Evolutionary conservation across 2,797 vertebrate genomes (phyloP), one percentile per base, ranked within the genome.

Genomic region (Brachymystax lenok): DNA sequence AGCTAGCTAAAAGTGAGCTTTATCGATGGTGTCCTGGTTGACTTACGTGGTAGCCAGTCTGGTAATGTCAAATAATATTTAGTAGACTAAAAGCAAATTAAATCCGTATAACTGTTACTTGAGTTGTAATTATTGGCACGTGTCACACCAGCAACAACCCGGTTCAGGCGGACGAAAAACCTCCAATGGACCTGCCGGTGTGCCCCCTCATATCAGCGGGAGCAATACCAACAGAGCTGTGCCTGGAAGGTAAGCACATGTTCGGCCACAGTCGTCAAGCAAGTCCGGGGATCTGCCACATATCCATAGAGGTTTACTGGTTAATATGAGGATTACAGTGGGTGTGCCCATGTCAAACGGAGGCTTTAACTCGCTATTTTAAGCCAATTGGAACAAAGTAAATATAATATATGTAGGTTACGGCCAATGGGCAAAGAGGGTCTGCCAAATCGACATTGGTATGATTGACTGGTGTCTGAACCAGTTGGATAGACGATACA

Each of bases 181-280:
- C 21, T 40, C 69, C 3, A 77, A 77, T 73, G 75, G 76, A 33
- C 24, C 70, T 40, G 71, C 64, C 14, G 51, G 28, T 13, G 24
- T 72, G 64, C 61, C 74, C 28, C 19, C 74, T 61, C 40, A 46
- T 33, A 64, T 61, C 61, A 27, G 52, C 51, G 68, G 61, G 69
- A 77, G 16, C 69, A 77, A 70, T 71, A 40, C 28, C 63, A 77
- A 50, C 71, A 64, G 71, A 71, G 30, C 64, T n/a, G 79, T 82
- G 73, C 76, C 83, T 68, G 87, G 84, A 30, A 50, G 61, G 28
- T 76, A 74, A 64, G 70, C 6, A 35, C 67, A 71, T 64, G 17
- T 66, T 76, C 33, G 68, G 16, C 28, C n/a, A 12, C 21, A 17
- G 19, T 73, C 63, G 67, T 10, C 19, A 17, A 61, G 50, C 28